Evolutionary conservation across 2,888 invertebrate genomes (phyloP).

Genomic region (Hyppa rectilinea): DNA sequence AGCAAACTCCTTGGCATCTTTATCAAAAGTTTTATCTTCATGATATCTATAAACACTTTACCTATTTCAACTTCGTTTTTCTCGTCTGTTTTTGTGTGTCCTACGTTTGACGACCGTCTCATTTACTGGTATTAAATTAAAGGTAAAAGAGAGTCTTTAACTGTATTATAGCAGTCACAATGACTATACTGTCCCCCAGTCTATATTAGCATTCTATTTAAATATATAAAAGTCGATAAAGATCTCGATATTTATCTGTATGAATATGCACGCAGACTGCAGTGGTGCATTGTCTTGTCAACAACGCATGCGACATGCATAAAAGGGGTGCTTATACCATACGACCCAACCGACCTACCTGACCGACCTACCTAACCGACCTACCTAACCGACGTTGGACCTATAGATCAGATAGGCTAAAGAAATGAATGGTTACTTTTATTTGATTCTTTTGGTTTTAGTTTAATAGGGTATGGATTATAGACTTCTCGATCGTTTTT

Average conservation of each 20-base stretch:
- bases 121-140: neutral
- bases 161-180: neutral
- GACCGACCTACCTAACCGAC: no score
- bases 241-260: constrained; percentile 36
- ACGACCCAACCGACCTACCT: no score
- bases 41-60: no score
- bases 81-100: no score
- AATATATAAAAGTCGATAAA: constrained; percentile 19
- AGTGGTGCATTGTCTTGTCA: constrained; percentile 42
- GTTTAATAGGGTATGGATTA: neutral
- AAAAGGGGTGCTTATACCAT: neutral
- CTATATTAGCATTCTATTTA: neutral
- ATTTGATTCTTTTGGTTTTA: neutral
- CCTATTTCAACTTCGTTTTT: no score
- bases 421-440: neutral
- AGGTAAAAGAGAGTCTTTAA: neutral
- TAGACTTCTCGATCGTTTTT: neutral
- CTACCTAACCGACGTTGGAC: no score
- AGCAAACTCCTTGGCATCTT: neutral
- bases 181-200: neutral
- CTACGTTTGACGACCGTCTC: neutral
- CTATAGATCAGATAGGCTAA: neutral
- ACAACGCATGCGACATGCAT: constrained; percentile 20
- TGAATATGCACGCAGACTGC: constrained; percentile 22
- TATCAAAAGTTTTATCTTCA: neutral